A percentile compares a stretch with the other conserved stretches of the same genome.
Evolutionary conservation across 1,140 invertebrate species (phyloP).

Genomic region (Calephelis nemesis): DNA sequence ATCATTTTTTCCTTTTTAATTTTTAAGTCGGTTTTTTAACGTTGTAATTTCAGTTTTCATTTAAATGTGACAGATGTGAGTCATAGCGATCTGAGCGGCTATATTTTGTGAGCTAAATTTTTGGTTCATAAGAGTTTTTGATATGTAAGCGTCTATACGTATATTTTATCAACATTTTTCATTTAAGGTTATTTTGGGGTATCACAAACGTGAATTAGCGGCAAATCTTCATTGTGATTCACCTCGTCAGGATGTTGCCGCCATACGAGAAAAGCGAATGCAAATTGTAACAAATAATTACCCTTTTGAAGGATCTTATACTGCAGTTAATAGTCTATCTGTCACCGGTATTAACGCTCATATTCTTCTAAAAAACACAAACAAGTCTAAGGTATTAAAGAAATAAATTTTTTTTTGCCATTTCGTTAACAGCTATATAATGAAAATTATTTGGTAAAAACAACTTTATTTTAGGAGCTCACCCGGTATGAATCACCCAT

Average conservation of each 20-base stretch:
- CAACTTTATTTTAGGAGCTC: slow-evolving; percentile 38
- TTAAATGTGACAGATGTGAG: too few relatives aligned
- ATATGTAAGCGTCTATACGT: too few relatives aligned
- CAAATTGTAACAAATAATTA: slow-evolving; percentile 34
- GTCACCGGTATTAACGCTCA: slow-evolving; percentile 42
- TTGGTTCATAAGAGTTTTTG: too few relatives aligned
- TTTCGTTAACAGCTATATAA: too few relatives aligned
- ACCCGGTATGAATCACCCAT: slow-evolving; percentile 46
- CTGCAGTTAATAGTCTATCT: slow-evolving; percentile 43
- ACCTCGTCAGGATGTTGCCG: slow-evolving; percentile 38
- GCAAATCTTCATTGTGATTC: slow-evolving; percentile 39
- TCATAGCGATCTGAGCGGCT: too few relatives aligned
- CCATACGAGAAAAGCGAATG: slow-evolving; percentile 40
- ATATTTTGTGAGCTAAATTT: too few relatives aligned
- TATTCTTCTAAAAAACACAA: slow-evolving; percentile 36
- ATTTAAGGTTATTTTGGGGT: slow-evolving; percentile 44
- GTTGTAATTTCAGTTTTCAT: too few relatives aligned
- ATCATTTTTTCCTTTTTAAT: too few relatives aligned
- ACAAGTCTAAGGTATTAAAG: slow-evolving; percentile 38
- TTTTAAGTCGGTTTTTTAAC: too few relatives aligned
- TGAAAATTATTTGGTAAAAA: too few relatives aligned
- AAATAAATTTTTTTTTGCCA: too few relatives aligned
- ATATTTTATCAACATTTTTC: too few relatives aligned
- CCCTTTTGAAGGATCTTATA: slow-evolving; percentile 29
- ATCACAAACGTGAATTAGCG: slow-evolving; percentile 40